phyloP scores from a whole-genome alignment of 2,797 vertebrate species.

The Dromococcyx pavoninus region DNA sequence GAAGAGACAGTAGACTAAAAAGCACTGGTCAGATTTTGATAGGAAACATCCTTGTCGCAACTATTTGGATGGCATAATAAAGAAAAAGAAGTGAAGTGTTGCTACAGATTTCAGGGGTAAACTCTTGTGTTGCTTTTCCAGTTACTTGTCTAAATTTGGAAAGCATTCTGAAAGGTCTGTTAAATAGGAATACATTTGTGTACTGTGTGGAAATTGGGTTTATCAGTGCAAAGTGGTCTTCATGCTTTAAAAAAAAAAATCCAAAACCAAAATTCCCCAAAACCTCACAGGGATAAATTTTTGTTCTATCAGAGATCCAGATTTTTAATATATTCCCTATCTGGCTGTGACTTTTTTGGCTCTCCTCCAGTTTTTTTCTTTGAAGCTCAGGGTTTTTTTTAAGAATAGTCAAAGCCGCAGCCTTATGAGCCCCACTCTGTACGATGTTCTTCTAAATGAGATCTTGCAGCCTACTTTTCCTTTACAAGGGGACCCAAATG shows the following conservation, averaged over 20 bases:
- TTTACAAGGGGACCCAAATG: not conserved
- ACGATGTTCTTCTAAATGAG: not conserved
- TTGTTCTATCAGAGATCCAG: not conserved
- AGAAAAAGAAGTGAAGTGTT: not conserved
- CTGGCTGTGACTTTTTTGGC: not conserved
- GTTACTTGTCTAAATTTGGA: not conserved
- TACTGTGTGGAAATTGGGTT: not conserved
- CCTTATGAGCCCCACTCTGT: not conserved
- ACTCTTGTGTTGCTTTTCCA: not conserved
- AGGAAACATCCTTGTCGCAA: not conserved
- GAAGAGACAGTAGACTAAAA: not conserved
- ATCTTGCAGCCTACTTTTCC: not conserved
- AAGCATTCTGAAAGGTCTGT: not conserved
- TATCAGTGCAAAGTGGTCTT: not conserved
- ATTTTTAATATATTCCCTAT: conserved; percentile 7
- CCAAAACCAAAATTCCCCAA: rapidly evolving
- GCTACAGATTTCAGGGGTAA: not conserved
- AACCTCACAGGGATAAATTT: not conserved
- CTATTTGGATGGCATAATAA: not conserved
- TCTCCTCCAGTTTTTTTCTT: conserved; percentile 16
- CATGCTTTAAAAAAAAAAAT: not conserved
- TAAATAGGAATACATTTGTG: not conserved
- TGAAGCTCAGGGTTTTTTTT: not conserved
- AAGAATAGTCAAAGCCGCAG: conserved; percentile 3
- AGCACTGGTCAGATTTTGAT: not conserved